Evolutionary conservation across 2,797 vertebrate genomes (phyloP), one percentile per base, ranked within the genome.

Genomic region (Salmo trutta): DNA sequence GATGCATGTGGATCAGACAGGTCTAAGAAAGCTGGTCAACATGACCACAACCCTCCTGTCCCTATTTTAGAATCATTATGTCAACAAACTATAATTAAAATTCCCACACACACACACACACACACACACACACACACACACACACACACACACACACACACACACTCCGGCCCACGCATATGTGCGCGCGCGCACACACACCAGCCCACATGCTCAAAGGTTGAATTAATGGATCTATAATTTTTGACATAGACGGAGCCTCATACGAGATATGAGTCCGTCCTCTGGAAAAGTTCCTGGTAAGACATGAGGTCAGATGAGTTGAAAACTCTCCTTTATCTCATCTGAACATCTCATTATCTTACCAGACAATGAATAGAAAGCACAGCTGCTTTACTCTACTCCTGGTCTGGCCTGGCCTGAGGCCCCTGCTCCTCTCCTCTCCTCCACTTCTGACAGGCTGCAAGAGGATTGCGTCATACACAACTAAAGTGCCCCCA

Each of bases 401-500:
- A 47, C 56, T 21, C 56, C 56, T 7, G 56, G 56, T 8, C 19
- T 19, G n/a, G 19, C n/a, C 54, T 17, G 56, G 19, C n/a, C 65
- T 27, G 65, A 16, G 64, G 12, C 24, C 24, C 3, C 65, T 15
- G 4, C 29, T 67, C 65, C 65, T 56, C 17, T 56, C 54, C 1
- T 56, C 19, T 56, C 17, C 19, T 6, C 56, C 56, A 86, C 82
- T 87, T 81, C 86, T 85, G 82, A 73, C 54, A 74, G 74, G 71
- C 62, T 73, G 72, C 90, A 87, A 74, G 72, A 89, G 87, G 29
- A 74, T 83, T 88, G 87, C 81, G 77, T 89, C 84, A 88, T 83
- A 88, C 76, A 81, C 88, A 89, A 85, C 80, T 91, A 81, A 89
- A 91, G 88, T 88, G 82, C 88, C 92, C 85, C 88, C 91, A 91